Evolutionary conservation across 2,113 vertebrate species (phyloP).

Genomic region (Coturnix japonica): DNA sequence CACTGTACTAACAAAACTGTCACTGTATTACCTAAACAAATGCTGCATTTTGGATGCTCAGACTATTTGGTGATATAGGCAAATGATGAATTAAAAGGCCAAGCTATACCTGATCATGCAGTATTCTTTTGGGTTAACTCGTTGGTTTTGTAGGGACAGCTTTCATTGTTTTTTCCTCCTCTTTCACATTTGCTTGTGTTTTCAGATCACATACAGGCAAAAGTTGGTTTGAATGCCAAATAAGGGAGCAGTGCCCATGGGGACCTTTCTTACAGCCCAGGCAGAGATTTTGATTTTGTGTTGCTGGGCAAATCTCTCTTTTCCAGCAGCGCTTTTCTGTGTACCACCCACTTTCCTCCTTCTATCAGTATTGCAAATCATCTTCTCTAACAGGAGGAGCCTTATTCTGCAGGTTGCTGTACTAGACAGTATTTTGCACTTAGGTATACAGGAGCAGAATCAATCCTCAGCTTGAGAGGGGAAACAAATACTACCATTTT

Average conservation of each 20-base stretch:
- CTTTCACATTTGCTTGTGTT: slow-evolving; percentile 56
- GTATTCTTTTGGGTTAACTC: neutral
- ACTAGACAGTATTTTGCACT: neutral
- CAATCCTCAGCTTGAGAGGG: neutral
- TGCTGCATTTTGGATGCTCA: neutral
- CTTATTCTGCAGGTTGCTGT: neutral
- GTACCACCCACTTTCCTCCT: neutral
- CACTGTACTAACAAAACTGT: neutral
- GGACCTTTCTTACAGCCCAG: slow-evolving; percentile 22
- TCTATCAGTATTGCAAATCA: neutral
- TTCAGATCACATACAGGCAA: slow-evolving; percentile 48
- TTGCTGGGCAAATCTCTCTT: slow-evolving; percentile 27
- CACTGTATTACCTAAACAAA: neutral
- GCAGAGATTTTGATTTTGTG: slow-evolving; percentile 27
- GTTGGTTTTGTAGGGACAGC: neutral
- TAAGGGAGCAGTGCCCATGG: slow-evolving; percentile 14
- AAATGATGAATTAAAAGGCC: neutral
- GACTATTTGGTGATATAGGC: neutral
- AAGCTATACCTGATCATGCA: neutral
- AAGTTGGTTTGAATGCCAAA: slow-evolving; percentile 39
- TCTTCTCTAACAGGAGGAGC: neutral
- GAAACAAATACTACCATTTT: neutral
- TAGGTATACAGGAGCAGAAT: neutral
- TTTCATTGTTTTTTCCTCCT: slow-evolving; percentile 15
- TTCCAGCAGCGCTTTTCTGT: neutral